Conservation (phyloP, 2,113 vertebrate genomes). For the Brevimyrus niger region DNA sequence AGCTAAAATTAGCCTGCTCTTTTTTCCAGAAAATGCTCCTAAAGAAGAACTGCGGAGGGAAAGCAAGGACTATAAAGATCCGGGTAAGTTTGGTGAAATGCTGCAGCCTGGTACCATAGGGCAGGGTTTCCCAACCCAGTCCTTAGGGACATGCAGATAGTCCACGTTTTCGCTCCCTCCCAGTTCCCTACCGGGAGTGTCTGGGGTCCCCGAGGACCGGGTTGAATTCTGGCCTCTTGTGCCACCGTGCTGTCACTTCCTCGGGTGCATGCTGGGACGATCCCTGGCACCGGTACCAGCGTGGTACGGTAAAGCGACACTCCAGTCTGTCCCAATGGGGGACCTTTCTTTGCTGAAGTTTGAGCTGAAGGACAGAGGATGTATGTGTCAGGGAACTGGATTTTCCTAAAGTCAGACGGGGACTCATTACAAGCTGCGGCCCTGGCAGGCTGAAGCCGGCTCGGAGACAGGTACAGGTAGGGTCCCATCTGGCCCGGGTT, state of each 20-base stretch:
- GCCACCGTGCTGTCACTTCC: neutral
- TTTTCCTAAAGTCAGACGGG: neutral
- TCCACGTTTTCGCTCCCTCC: neutral
- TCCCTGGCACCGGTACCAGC: neutral
- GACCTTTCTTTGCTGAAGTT: constrained; percentile 3
- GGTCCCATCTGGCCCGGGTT: neutral
- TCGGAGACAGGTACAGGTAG: neutral
- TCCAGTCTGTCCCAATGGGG: neutral
- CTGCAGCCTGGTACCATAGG: neutral
- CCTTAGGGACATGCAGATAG: neutral
- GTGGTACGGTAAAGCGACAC: neutral
- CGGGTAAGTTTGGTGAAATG: constrained; percentile 55
- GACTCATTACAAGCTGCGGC: neutral
- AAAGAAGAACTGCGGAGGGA: constrained; percentile 77
- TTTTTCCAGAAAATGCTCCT: constrained; percentile 80
- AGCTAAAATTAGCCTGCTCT: constrained; percentile 40
- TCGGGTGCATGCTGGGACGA: neutral
- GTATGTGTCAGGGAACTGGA: neutral
- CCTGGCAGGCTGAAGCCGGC: neutral
- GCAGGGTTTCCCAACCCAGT: neutral
- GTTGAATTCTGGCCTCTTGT: neutral
- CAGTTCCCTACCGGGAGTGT: neutral
- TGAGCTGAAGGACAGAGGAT: neutral
- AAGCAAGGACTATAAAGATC: constrained; percentile 80
- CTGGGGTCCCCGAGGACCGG: neutral